These are phyloP conservation scores for Nothobranchius kuhntae DNA, from an alignment of 2,113 vertebrate species.

Conservation along the genomic window DNA sequence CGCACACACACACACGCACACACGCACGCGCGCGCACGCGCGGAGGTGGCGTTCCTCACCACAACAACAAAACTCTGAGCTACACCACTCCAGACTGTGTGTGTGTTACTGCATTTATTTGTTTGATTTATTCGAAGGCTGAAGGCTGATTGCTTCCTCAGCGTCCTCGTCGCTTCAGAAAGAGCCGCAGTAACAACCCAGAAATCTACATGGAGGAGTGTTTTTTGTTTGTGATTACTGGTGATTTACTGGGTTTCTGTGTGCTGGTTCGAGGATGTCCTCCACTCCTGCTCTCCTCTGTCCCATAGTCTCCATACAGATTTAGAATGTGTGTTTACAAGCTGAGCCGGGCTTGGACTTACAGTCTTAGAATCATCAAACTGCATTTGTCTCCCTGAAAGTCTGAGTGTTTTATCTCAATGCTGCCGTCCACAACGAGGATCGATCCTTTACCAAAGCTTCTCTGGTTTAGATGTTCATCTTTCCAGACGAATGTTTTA, in stretches of 20 bases:
- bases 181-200: slow-evolving; percentile 47
- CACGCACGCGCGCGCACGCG: slow-evolving; percentile 20
- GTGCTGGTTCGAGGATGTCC: slow-evolving; percentile 1
- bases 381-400: not conserved
- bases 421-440: not conserved
- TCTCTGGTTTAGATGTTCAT: too few species aligned
- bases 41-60: slow-evolving; percentile 34
- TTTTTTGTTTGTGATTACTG: slow-evolving; percentile 34
- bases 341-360: not conserved
- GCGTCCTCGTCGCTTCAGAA: slow-evolving; percentile 44
- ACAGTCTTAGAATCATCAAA: not conserved
- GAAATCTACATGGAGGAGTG: slow-evolving; percentile 34
- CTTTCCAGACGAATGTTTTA: too few species aligned
- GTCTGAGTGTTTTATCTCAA: not conserved
- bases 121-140: slow-evolving; percentile 59
- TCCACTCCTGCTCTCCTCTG: not conserved
- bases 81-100: slow-evolving; percentile 11
- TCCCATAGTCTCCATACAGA: not conserved
- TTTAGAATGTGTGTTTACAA: not conserved
- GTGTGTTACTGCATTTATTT: slow-evolving; percentile 28
- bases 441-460: too few species aligned
- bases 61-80: slow-evolving; percentile 19
- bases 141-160: slow-evolving; percentile 67
- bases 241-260: slow-evolving; percentile 20
- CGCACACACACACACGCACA: too few species aligned